phyloP scores from a whole-genome alignment of 2,797 vertebrate species.

The Tamandua tetradactyla region DNA sequence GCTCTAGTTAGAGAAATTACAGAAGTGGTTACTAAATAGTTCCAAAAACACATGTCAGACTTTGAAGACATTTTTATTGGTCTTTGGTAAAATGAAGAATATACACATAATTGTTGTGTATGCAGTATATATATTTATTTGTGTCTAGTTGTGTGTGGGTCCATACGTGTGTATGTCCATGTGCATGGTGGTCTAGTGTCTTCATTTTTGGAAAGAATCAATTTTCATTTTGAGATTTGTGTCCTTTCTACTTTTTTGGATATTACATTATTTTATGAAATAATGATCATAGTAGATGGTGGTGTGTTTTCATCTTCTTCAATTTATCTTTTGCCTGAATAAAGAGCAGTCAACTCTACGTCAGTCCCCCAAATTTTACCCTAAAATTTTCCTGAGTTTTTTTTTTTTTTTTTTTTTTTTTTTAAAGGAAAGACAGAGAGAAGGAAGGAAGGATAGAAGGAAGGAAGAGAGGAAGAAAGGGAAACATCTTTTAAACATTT shows the following conservation, averaged over 20 bases:
- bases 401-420: too few relatives aligned
- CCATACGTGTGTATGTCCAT: not conserved
- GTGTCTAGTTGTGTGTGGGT: not conserved
- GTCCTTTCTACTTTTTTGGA: not conserved
- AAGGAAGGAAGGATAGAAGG: too few relatives aligned
- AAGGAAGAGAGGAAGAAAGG: too few relatives aligned
- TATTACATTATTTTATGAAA: not conserved
- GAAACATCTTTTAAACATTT: too few relatives aligned
- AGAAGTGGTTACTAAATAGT: not conserved
- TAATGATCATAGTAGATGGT: not conserved
- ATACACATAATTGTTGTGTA: not conserved
- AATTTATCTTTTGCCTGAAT: not conserved
- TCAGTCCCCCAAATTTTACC: not conserved
- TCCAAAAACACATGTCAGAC: not conserved
- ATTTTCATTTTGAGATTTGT: slow-evolving; percentile 30
- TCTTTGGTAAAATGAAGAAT: not conserved
- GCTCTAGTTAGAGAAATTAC: not conserved
- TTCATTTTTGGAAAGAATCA: not conserved
- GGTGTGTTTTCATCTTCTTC: not conserved
- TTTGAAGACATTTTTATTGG: not conserved
- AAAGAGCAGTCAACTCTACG: not conserved
- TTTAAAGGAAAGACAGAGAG: too few relatives aligned
- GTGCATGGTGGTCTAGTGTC: not conserved
- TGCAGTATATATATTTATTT: not conserved
- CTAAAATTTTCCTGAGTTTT: not conserved